Conservation (phyloP, 2,797 vertebrate species). For the Aphelocoma californica region DNA sequence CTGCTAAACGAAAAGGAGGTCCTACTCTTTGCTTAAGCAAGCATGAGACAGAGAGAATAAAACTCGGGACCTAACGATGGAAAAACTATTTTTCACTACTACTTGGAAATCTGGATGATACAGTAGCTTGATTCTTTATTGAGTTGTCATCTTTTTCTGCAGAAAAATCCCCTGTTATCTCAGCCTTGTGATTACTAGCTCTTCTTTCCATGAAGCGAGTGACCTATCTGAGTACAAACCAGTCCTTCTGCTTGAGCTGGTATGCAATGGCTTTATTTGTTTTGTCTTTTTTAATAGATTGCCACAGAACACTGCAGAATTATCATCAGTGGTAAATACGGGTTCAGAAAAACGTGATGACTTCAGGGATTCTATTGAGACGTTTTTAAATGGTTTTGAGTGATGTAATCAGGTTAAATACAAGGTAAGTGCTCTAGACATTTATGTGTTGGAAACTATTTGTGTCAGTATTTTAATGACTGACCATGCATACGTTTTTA, state of each 20-base stretch:
- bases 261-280: slow-evolving; percentile 35
- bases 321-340: not conserved
- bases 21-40: not conserved
- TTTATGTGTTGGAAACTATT: slow-evolving; percentile 11
- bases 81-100: slow-evolving; percentile 24
- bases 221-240: slow-evolving; percentile 10
- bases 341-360: slow-evolving; percentile 8
- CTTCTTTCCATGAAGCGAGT: slow-evolving; percentile 31
- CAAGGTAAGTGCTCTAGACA: slow-evolving; percentile 21
- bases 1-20: not conserved
- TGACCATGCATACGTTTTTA: not conserved
- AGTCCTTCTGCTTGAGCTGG: slow-evolving; percentile 36
- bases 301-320: not conserved
- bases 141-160: slow-evolving; percentile 8
- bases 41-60: not conserved
- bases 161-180: slow-evolving; percentile 51
- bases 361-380: slow-evolving; percentile 14
- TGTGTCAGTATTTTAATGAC: slow-evolving; percentile 32
- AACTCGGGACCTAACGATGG: not conserved
- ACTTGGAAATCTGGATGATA: slow-evolving; percentile 44
- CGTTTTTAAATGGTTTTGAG: slow-evolving; percentile 35
- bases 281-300: slow-evolving; percentile 55
- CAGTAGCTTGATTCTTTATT: not conserved
- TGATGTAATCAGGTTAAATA: slow-evolving; percentile 55
- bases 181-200: slow-evolving; percentile 33